Percentiles rank a stretch among this genome's conserved stretches.
phyloP scores from a whole-genome alignment of 1,140 invertebrate species.

The Atta cephalotes region DNA sequence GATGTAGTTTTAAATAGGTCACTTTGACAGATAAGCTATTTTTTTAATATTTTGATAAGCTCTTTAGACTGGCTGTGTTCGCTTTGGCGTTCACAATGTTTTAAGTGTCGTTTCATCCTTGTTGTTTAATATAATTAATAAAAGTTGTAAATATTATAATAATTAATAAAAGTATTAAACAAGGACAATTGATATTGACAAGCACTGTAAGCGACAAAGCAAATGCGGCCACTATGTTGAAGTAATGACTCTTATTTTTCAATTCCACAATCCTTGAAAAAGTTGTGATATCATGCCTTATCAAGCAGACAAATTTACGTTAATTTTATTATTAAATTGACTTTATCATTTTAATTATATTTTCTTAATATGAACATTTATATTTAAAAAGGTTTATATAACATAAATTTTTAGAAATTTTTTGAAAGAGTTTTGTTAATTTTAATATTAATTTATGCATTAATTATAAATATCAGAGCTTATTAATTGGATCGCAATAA shows the following conservation, averaged over 20 bases:
- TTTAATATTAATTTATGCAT: background rate
- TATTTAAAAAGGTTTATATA: background rate
- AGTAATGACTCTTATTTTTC: background rate
- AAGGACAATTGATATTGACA: too few species aligned
- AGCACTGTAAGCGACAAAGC: too few species aligned
- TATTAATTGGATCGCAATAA: background rate
- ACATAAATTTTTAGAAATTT: background rate
- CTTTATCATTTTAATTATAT: background rate
- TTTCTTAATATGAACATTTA: background rate
- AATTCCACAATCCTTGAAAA: slow-evolving; percentile 16
- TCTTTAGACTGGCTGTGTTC: background rate
- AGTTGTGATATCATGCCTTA: background rate
- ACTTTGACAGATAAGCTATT: background rate
- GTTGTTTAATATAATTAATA: too few species aligned
- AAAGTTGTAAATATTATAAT: too few species aligned
- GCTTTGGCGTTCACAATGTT: too few species aligned
- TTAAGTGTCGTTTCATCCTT: too few species aligned
- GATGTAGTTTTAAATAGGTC: background rate
- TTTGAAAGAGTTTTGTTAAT: background rate
- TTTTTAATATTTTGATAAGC: background rate
- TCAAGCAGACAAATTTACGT: background rate
- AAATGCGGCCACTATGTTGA: background rate
- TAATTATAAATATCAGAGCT: background rate
- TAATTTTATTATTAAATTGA: background rate
- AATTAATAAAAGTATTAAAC: too few species aligned